These are phyloP conservation scores for Mayetiola destructor DNA, from an alignment of 2,888 invertebrate species.

Conservation along the genomic window DNA sequence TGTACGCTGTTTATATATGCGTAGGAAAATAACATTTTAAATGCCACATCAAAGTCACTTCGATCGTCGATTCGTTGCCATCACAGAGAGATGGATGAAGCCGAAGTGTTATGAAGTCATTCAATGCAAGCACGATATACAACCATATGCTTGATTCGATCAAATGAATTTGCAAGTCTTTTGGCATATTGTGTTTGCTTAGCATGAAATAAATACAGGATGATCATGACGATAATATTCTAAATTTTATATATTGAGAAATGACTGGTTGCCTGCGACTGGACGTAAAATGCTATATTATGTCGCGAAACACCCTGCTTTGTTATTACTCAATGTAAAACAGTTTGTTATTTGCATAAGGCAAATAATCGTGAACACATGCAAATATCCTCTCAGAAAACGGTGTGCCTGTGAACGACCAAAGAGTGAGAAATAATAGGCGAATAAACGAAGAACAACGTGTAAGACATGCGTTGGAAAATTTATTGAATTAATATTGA, in stretches of 20 bases:
- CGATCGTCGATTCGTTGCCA: constrained; percentile 1
- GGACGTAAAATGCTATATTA: background rate
- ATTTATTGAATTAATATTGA: constrained; percentile 13
- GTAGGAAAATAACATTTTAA: background rate
- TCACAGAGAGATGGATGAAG: no score
- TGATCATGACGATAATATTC: background rate
- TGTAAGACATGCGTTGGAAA: constrained; percentile 12
- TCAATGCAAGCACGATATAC: background rate
- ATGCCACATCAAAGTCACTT: constrained; percentile 4
- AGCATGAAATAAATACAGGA: background rate
- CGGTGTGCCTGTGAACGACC: background rate
- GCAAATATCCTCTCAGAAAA: no score
- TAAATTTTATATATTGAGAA: no score
- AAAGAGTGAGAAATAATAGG: background rate
- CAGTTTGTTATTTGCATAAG: constrained; percentile 11
- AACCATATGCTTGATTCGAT: background rate
- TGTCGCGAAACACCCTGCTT: background rate
- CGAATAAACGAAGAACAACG: constrained; percentile 3
- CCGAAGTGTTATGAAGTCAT: no score
- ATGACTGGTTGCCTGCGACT: background rate
- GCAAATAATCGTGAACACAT: constrained; percentile 4
- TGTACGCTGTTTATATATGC: no score
- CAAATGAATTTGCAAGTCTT: no score
- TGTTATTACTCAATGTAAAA: background rate
- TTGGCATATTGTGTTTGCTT: background rate